Evolutionary conservation across 1,140 invertebrate genomes (phyloP).

Genomic region (Leptinotarsa lineolata): DNA sequence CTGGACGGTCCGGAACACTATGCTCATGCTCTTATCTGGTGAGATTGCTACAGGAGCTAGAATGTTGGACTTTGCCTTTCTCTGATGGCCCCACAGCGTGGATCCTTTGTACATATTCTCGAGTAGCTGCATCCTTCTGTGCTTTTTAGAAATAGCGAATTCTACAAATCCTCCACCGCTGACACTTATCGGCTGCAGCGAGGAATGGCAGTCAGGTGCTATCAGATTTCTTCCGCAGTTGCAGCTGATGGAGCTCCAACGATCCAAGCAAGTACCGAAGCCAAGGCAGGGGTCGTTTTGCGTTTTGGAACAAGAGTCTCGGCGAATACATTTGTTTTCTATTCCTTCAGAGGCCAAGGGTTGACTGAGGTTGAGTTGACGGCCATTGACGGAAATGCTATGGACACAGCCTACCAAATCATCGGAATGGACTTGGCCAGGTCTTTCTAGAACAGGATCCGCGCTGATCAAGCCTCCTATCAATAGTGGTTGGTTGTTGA

Average conservation of each 20-base stretch:
- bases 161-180: slow-evolving; percentile 77
- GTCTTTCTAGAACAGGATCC: slow-evolving; percentile 81
- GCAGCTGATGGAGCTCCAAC: slow-evolving; percentile 77
- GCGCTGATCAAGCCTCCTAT: slow-evolving; percentile 84
- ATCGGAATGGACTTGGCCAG: slow-evolving; percentile 86
- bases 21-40: slow-evolving; percentile 72
- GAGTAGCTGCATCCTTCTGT: slow-evolving; percentile 80
- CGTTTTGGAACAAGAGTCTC: slow-evolving; percentile 62
- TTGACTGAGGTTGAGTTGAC: slow-evolving; percentile 76
- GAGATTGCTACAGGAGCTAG: slow-evolving; percentile 49
- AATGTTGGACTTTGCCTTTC: slow-evolving; percentile 41
- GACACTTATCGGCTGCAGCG: slow-evolving; percentile 79
- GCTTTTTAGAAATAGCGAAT: slow-evolving; percentile 81
- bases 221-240: slow-evolving; percentile 70
- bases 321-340: slow-evolving; percentile 74
- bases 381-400: slow-evolving; percentile 84
- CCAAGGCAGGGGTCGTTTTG: slow-evolving; percentile 64
- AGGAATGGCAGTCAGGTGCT: slow-evolving; percentile 77
- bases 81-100: slow-evolving; percentile 64
- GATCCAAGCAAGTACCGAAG: slow-evolving; percentile 76
- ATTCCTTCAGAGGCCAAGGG: slow-evolving; percentile 74
- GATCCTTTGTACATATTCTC: slow-evolving; percentile 76
- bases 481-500: slow-evolving; percentile 84
- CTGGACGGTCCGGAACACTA: slow-evolving; percentile 82
- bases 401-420: slow-evolving; percentile 93